Evolutionary conservation across 2,888 invertebrate genomes (phyloP).

Genomic region (Diabrotica balteata): DNA sequence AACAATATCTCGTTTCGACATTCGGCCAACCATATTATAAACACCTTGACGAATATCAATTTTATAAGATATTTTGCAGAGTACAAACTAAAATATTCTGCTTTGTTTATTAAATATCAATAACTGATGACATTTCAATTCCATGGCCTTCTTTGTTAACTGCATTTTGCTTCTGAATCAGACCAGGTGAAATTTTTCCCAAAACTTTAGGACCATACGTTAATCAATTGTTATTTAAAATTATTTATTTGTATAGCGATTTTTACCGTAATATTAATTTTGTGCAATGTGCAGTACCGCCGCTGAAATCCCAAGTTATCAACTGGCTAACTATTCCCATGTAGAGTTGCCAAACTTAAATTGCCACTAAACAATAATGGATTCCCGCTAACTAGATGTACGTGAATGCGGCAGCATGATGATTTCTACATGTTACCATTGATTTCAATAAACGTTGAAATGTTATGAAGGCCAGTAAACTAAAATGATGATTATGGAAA

Average conservation of each 20-base stretch:
- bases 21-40: too few species aligned
- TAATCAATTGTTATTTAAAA: background rate
- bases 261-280: background rate
- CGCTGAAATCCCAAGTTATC: background rate
- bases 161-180: too few species aligned
- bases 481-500: background rate
- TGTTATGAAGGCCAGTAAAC: background rate
- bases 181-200: too few species aligned
- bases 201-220: too few species aligned
- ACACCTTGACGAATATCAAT: too few species aligned
- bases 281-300: background rate
- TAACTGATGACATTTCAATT: too few species aligned
- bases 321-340: slow-evolving; percentile 8
- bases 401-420: background rate
- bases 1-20: too few species aligned
- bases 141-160: too few species aligned
- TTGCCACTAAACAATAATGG: slow-evolving; percentile 6
- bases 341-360: slow-evolving; percentile 6
- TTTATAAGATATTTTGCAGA: too few species aligned
- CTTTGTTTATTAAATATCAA: too few species aligned
- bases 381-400: slow-evolving; percentile 1
- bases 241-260: too few species aligned
- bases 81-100: too few species aligned
- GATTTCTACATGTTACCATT: background rate
- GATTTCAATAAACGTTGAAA: background rate